These are phyloP conservation scores for Papilio protenor DNA, from an alignment of 2,888 invertebrate genomes.

Conservation along the genomic window DNA sequence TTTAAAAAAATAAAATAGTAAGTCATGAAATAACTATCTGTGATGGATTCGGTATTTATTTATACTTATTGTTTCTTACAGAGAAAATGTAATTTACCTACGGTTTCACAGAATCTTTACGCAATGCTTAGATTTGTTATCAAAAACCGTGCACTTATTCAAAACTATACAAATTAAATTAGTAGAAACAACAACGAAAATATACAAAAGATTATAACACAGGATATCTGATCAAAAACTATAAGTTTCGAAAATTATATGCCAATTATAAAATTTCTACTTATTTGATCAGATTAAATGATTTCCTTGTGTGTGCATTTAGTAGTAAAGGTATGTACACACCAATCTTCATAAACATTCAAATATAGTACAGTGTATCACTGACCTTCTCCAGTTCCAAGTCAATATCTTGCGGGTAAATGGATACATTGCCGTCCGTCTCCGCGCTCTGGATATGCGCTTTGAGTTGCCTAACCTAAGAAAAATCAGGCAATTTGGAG, in stretches of 20 bases:
- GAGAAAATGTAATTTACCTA: neutral
- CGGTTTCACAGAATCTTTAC: neutral
- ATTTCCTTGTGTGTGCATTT: neutral
- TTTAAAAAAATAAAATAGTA: neutral
- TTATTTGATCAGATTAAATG: neutral
- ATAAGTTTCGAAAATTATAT: neutral
- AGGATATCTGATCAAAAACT: neutral
- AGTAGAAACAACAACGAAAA: neutral
- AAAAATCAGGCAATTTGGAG: constrained; percentile 13
- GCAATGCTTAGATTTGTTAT: neutral
- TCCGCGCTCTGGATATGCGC: constrained; percentile 78
- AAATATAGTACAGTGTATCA: constrained; percentile 19
- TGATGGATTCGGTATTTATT: neutral
- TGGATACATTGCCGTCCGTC: constrained; percentile 72
- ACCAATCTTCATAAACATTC: constrained; percentile 6
- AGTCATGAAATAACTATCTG: neutral
- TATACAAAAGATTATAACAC: neutral
- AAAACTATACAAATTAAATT: neutral
- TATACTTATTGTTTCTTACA: neutral
- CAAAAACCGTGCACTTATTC: constrained; percentile 15
- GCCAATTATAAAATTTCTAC: neutral
- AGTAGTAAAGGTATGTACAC: constrained; percentile 1
- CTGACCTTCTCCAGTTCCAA: constrained; percentile 80
- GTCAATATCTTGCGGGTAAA: constrained; percentile 84
- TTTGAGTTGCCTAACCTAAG: constrained; percentile 80